Evolutionary conservation across 2,888 invertebrate species (phyloP).

Genomic region (Drosophila anomalipes): DNA sequence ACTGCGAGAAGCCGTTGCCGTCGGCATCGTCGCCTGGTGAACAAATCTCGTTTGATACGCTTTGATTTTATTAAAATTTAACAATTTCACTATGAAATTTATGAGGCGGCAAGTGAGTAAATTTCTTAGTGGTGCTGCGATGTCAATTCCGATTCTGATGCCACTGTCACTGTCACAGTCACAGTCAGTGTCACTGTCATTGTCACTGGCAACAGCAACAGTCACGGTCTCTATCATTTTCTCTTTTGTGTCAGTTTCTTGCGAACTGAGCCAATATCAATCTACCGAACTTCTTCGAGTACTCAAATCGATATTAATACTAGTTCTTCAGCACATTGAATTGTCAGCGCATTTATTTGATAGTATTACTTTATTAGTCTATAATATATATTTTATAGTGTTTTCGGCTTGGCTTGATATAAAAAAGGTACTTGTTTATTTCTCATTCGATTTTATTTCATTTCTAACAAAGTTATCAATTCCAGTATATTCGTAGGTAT

Average conservation of each 20-base stretch:
- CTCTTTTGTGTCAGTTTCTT: constrained; percentile 13
- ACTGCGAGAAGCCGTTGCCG: constrained; percentile 29
- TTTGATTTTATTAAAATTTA: constrained; percentile 81
- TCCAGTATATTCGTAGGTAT: not conserved
- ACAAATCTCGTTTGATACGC: constrained; percentile 81
- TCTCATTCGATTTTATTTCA: not conserved
- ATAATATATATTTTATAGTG: too few relatives aligned
- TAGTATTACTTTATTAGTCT: not conserved
- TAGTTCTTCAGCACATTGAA: not conserved
- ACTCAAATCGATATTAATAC: not conserved
- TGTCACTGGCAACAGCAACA: constrained; percentile 6
- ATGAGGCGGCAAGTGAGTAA: constrained; percentile 58
- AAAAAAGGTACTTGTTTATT: not conserved
- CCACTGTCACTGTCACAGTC: not conserved
- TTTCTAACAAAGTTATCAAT: not conserved
- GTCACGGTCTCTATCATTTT: constrained; percentile 18
- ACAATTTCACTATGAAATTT: constrained; percentile 78
- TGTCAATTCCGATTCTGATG: not conserved
- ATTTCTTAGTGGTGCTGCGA: constrained; percentile 19
- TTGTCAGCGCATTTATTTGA: not conserved
- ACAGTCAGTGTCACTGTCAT: not conserved
- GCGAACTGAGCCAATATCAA: constrained; percentile 30
- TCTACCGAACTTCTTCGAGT: not conserved
- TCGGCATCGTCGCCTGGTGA: constrained; percentile 66
- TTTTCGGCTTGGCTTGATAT: not conserved